phyloP scores from a whole-genome alignment of 2,113 vertebrate genomes.

The Formicarius rufipectus region DNA sequence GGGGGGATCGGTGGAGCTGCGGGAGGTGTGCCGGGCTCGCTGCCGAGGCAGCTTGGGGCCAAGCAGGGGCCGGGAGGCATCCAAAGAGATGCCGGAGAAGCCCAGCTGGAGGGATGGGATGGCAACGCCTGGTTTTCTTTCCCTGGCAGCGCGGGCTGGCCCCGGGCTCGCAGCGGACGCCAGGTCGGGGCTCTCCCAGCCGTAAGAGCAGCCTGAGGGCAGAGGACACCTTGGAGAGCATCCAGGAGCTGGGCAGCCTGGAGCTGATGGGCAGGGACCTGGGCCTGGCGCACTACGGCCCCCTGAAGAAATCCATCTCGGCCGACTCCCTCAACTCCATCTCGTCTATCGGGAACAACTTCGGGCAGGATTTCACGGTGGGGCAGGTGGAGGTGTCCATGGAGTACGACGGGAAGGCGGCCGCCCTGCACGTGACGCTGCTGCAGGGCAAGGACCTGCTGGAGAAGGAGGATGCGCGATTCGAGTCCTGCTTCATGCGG shows the following conservation, averaged over 20 bases:
- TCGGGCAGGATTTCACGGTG: slow-evolving; percentile 92
- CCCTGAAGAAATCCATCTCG: slow-evolving; percentile 87
- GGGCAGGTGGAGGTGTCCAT: slow-evolving; percentile 94
- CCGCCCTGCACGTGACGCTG: slow-evolving; percentile 81
- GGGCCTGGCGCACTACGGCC: slow-evolving; percentile 77
- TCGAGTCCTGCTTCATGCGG: slow-evolving; percentile 92
- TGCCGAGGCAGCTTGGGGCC: not conserved
- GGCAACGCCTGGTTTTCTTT: not conserved
- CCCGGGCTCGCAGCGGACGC: slow-evolving; percentile 71
- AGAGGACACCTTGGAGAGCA: slow-evolving; percentile 84
- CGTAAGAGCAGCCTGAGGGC: slow-evolving; percentile 85
- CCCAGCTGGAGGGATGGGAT: not conserved
- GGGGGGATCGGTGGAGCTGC: not conserved
- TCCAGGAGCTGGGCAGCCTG: slow-evolving; percentile 90
- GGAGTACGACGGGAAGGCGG: slow-evolving; percentile 78
- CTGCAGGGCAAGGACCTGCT: slow-evolving; percentile 97
- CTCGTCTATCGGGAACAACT: slow-evolving; percentile 95
- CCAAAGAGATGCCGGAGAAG: not conserved
- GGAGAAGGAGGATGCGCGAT: slow-evolving; percentile 90
- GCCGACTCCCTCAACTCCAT: slow-evolving; percentile 94
- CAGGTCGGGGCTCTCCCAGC: slow-evolving; percentile 44
- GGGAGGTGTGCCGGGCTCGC: not conserved
- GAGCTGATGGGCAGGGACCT: slow-evolving; percentile 92
- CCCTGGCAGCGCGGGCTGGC: slow-evolving; percentile 75
- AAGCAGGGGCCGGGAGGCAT: not conserved